These are phyloP conservation scores for Plagiodera versicolora DNA, from an alignment of 2,888 invertebrate genomes.

Conservation along the genomic window DNA sequence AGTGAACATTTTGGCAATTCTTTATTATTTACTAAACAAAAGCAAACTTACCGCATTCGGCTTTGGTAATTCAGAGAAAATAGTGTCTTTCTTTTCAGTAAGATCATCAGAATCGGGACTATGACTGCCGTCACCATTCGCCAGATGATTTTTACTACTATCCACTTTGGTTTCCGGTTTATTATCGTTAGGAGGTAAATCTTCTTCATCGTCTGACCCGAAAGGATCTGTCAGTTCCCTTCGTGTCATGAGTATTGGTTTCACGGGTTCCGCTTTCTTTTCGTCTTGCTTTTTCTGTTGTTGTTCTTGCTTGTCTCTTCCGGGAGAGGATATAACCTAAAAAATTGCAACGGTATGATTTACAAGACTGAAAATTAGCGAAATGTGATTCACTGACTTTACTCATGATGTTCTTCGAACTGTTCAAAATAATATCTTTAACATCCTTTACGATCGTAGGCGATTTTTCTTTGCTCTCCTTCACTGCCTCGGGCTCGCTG, in stretches of 20 bases:
- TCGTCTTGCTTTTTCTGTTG: conserved; percentile 48
- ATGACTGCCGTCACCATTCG: conserved; percentile 40
- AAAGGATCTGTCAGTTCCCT: conserved; percentile 87
- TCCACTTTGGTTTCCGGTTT: conserved; percentile 33
- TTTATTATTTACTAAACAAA: conserved; percentile 1
- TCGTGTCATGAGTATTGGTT: conserved; percentile 73
- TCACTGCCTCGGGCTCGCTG: conserved; percentile 44
- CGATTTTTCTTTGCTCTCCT: conserved; percentile 56
- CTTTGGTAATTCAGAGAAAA: conserved; percentile 48
- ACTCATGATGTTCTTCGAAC: conserved; percentile 71
- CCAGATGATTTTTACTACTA: conserved; percentile 30
- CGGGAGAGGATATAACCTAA: conserved; percentile 71
- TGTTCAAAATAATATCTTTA: conserved; percentile 68
- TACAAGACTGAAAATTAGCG: too few species aligned
- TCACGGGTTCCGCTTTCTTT: conserved; percentile 44
- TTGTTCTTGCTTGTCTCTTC: conserved; percentile 64
- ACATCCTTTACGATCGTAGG: conserved; percentile 69
- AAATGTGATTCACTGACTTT: conserved; percentile 45
- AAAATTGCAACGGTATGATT: too few species aligned
- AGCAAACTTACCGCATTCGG: conserved; percentile 48
- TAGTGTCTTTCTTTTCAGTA: conserved; percentile 34
- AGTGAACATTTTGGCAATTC: conserved; percentile 16
- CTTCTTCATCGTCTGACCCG: conserved; percentile 86
- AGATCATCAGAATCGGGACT: conserved; percentile 29
- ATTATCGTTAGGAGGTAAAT: conserved; percentile 45